A percentile compares a stretch with the other conserved stretches of the same genome.
Conservation (phyloP, 2,113 vertebrate species). For the Alethe diademata region DNA sequence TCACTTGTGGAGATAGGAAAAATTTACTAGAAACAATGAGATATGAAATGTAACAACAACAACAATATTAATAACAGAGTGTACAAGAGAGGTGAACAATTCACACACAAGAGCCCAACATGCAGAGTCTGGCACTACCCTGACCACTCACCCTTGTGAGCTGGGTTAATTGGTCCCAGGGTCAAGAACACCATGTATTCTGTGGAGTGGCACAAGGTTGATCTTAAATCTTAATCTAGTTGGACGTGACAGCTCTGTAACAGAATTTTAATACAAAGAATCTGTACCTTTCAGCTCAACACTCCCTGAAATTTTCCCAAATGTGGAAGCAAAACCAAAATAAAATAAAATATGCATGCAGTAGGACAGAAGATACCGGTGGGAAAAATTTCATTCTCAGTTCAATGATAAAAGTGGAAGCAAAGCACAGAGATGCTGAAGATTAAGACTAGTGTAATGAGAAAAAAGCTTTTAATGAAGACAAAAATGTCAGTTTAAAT, state of each 20-base stretch:
- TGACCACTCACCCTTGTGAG: neutral
- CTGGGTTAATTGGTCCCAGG: neutral
- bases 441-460: neutral
- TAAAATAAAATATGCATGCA: neutral
- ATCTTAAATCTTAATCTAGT: neutral
- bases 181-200: neutral
- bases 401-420: neutral
- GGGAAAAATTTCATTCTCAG: neutral
- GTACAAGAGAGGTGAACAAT: neutral
- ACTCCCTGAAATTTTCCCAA: neutral
- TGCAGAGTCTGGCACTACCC: neutral
- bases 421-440: neutral
- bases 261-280: neutral
- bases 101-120: neutral
- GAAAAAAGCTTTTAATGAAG: neutral
- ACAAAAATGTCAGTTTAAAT: neutral
- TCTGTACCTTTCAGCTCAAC: neutral
- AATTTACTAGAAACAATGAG: neutral
- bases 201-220: neutral
- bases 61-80: neutral
- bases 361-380: neutral
- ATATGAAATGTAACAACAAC: neutral
- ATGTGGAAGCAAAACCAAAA: neutral
- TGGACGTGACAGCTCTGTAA: neutral
- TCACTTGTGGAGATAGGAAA: neutral